Base-by-base conservation (phyloP, 2,797 vertebrate species). In the Pseudomugil tenellus region DNA sequence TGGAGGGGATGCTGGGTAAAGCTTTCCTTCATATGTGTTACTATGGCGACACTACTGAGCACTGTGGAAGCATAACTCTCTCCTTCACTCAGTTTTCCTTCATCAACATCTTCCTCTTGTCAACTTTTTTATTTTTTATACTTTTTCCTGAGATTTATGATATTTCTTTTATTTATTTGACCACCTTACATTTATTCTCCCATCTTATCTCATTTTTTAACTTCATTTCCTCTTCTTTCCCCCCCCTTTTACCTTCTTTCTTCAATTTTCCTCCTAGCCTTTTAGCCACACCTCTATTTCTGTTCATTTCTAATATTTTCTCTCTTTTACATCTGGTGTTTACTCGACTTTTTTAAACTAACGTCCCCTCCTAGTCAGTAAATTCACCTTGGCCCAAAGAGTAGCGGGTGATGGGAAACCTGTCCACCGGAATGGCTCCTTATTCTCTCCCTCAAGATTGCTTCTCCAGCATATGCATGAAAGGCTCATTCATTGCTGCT, bases 311-410 rank as follows among this genome's bases (percentile, higher is more conserved):
- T 21, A 43, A 14, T 43, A 10, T 4, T 34, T 29, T 77, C 62
- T 64, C 58, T 63, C 76, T 12, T 59, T 28, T 72, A 52, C 84
- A 57, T 87, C 72, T 58, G 67, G 19, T 84, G 67, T 87, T 87
- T 76, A 79, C 79, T 76, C 46, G 51, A 63, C 68, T 80, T 63
- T 90, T 91, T 84, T 32, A 8, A 77, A 85, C 78, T 87, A 87
- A 90, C 85, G 84, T 80, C 77, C 70, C 57, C n/a, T n/a, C 60
- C 7, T 3, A 32, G 69, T 67, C 85, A 63, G 67, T 89, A 79
- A 86, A 89, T 91, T 86, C 78, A n/a, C n/a, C n/a, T n/a, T n/a
- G n/a, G n/a, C n/a, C 75, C 67, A 81, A 86, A 86, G 79, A 84
- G 75, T 82, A 71, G 69, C 75, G 67, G 70, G 31, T 79, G 79